phyloP scores from a whole-genome alignment of 2,888 invertebrate species.

The Temnothorax ravouxi region DNA sequence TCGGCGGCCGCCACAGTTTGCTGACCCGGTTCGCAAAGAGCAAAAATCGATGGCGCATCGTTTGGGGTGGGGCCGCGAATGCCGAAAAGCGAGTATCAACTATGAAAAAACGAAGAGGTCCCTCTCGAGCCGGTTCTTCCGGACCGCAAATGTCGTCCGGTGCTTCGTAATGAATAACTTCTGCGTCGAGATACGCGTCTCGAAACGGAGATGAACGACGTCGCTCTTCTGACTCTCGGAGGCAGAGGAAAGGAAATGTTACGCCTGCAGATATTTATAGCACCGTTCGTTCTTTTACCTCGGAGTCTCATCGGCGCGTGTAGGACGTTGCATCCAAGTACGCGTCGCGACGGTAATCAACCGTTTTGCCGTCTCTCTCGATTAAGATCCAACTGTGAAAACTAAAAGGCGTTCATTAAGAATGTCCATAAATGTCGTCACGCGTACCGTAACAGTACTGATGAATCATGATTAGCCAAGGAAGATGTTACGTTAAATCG shows the following conservation, averaged over 20 bases:
- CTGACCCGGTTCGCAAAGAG: conserved; percentile 80
- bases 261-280: conserved; percentile 49
- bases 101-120: conserved; percentile 26
- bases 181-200: background rate
- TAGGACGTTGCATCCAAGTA: conserved; percentile 14
- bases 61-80: conserved; percentile 49
- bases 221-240: background rate
- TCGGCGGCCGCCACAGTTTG: conserved; percentile 82
- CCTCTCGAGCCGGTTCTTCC: conserved; percentile 42
- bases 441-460: conserved; percentile 41
- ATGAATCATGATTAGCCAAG: conserved; percentile 79
- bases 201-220: conserved; percentile 17
- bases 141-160: conserved; percentile 40
- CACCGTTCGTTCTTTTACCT: conserved; percentile 27
- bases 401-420: conserved; percentile 15
- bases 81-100: conserved; percentile 67
- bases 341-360: conserved; percentile 15
- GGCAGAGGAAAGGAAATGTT: conserved; percentile 37
- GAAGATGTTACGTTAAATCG: conserved; percentile 74
- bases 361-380: conserved; percentile 5
- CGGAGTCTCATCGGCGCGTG: conserved; percentile 19
- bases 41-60: conserved; percentile 71
- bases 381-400: conserved; percentile 20
- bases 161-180: conserved; percentile 29
- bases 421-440: conserved; percentile 47